These are phyloP conservation scores for Lysandra coridon DNA, from an alignment of 2,888 invertebrate genomes.

Conservation along the genomic window DNA sequence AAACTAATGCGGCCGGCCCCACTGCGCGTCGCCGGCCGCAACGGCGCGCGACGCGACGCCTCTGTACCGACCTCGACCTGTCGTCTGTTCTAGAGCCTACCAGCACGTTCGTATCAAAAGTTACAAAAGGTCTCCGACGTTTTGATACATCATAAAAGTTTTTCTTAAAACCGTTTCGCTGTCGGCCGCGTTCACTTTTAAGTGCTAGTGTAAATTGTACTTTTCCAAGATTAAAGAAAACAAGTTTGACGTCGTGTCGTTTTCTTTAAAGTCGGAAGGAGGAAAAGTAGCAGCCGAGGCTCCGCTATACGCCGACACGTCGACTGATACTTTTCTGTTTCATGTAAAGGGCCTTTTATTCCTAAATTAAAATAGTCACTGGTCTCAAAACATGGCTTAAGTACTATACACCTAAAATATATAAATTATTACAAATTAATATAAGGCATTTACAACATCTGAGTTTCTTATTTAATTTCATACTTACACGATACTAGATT, in stretches of 20 bases:
- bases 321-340: conserved; percentile 66
- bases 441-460: conserved; percentile 80
- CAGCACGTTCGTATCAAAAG: conserved; percentile 79
- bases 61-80: conserved; percentile 75
- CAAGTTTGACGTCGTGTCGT: conserved; percentile 61
- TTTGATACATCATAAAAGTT: conserved; percentile 68
- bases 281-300: conserved; percentile 71
- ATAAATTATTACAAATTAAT: conserved; percentile 81
- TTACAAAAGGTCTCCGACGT: conserved; percentile 76
- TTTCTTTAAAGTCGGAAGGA: conserved; percentile 69
- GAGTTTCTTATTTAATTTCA: conserved; percentile 75
- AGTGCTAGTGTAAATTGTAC: conserved; percentile 64
- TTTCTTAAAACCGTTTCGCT: conserved; percentile 68
- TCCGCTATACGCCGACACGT: conserved; percentile 46
- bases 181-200: conserved; percentile 63
- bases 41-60: conserved; percentile 54
- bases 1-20: conserved; percentile 70
- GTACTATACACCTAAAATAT: conserved; percentile 81
- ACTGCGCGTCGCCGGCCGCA: conserved; percentile 57
- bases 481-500: conserved; percentile 74
- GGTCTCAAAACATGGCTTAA: conserved; percentile 81
- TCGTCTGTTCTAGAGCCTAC: conserved; percentile 60
- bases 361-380: conserved; percentile 80
- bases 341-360: conserved; percentile 64
- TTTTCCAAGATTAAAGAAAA: conserved; percentile 69